Conservation (phyloP, 64 coral and sea anemone species). For the Stylophora pistillata region DNA sequence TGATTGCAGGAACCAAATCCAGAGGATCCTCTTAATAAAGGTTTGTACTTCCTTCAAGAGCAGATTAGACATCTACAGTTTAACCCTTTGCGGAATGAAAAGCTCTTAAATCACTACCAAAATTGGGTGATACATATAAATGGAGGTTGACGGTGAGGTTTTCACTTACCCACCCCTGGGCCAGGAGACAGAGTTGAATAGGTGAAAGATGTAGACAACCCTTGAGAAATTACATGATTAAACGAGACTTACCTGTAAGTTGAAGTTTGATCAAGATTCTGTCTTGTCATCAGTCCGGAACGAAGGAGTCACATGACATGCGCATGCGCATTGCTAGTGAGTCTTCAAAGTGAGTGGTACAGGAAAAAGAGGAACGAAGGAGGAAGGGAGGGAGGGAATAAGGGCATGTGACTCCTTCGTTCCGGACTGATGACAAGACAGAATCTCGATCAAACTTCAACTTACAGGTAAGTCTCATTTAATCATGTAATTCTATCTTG, state of each 20-base stretch:
- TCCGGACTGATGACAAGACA: slow-evolving; percentile 71
- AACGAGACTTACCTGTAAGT: slow-evolving; percentile 50
- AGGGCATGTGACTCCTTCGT: slow-evolving; percentile 73
- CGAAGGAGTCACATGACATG: slow-evolving; percentile 71
- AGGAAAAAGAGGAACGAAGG: no score
- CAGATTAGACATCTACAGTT: no score
- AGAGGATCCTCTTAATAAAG: slow-evolving; percentile 97
- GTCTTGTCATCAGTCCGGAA: slow-evolving; percentile 72
- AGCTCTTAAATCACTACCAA: no score
- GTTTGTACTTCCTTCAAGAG: slow-evolving; percentile 14
- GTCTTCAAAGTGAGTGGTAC: no score
- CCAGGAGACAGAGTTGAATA: no score
- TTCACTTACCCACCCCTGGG: no score
- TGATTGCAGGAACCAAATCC: slow-evolving; percentile 90
- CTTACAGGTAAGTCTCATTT: slow-evolving; percentile 49
- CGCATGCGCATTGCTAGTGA: no score
- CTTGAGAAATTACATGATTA: slow-evolving; percentile 14
- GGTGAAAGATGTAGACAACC: no score
- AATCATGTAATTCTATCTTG: no score
- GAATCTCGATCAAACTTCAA: slow-evolving; percentile 54
- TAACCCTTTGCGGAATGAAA: no score
- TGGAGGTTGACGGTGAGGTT: no score
- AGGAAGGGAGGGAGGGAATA: slow-evolving; percentile 22
- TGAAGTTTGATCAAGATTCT: slow-evolving; percentile 53
- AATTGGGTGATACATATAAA: no score